phyloP scores from a whole-genome alignment of 2,888 invertebrate genomes.

The Punctoribates punctum region DNA sequence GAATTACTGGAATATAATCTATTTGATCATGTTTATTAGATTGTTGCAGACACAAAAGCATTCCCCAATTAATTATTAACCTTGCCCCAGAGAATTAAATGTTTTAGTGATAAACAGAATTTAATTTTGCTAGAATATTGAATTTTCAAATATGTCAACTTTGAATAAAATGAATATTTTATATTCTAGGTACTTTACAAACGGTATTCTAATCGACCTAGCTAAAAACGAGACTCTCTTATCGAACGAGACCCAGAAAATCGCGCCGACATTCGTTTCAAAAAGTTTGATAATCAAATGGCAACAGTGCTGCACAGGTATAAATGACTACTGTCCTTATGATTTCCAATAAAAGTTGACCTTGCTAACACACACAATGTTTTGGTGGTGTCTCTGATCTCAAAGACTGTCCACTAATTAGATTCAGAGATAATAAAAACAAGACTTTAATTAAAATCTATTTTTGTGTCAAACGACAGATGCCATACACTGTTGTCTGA shows the following conservation, averaged over 20 bases:
- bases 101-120: too few species aligned
- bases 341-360: conserved; percentile 21
- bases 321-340: background rate
- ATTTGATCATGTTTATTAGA: background rate
- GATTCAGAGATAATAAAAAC: background rate
- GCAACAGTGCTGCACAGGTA: conserved; percentile 45
- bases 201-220: conserved; percentile 17
- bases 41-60: too few species aligned
- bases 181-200: conserved; percentile 34
- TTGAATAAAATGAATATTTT: too few species aligned
- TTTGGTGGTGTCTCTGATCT: background rate
- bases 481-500: conserved; percentile 30
- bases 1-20: too few species aligned
- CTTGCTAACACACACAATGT: too few species aligned
- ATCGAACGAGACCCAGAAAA: conserved; percentile 40
- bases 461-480: background rate
- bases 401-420: background rate
- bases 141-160: too few species aligned
- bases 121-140: too few species aligned
- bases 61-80: too few species aligned
- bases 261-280: conserved; percentile 43
- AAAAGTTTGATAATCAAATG: conserved; percentile 44
- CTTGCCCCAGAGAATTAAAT: too few species aligned
- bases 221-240: conserved; percentile 2
- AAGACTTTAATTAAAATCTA: background rate